Evolutionary conservation across 2,888 invertebrate genomes (phyloP).

Genomic region (Watsonalla cultraria): DNA sequence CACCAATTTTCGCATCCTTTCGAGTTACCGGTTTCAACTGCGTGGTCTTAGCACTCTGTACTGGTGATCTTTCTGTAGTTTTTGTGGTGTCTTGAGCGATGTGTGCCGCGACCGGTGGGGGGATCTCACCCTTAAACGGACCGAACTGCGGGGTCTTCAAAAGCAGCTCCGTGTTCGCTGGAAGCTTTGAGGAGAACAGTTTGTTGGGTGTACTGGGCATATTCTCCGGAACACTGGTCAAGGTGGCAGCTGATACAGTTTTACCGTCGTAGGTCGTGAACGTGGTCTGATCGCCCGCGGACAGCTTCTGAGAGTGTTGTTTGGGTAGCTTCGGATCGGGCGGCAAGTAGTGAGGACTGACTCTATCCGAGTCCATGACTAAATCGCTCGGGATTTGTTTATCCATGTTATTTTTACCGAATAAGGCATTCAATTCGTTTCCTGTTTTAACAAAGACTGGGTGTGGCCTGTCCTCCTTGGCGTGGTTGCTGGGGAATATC

Average conservation of each 20-base stretch:
- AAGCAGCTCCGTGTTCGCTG: slow-evolving; percentile 75
- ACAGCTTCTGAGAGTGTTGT: slow-evolving; percentile 68
- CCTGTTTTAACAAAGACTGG: slow-evolving; percentile 66
- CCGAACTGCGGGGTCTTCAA: slow-evolving; percentile 86
- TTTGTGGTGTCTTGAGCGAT: slow-evolving; percentile 12
- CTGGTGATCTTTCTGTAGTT: slow-evolving; percentile 8
- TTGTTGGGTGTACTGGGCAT: slow-evolving; percentile 48
- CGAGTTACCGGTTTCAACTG: slow-evolving; percentile 61
- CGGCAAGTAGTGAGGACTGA: slow-evolving; percentile 86
- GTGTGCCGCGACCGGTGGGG: slow-evolving; percentile 34
- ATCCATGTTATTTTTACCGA: slow-evolving; percentile 62
- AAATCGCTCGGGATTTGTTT: slow-evolving; percentile 75
- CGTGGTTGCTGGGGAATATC: slow-evolving; percentile 62
- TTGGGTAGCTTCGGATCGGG: slow-evolving; percentile 77
- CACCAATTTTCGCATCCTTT: slow-evolving; percentile 38
- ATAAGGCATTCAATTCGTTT: slow-evolving; percentile 48
- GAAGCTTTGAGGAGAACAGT: slow-evolving; percentile 63
- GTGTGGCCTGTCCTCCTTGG: slow-evolving; percentile 72
- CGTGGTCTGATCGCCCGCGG: slow-evolving; percentile 50
- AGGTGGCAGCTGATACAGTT: slow-evolving; percentile 81
- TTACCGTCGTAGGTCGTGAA: slow-evolving; percentile 88
- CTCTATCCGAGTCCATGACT: slow-evolving; percentile 84
- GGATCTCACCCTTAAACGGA: slow-evolving; percentile 85
- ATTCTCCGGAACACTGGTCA: slow-evolving; percentile 76
- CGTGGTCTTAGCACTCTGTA: slow-evolving; percentile 38